Conservation (phyloP, 2,888 invertebrate species). For the Pomacea canaliculata region DNA sequence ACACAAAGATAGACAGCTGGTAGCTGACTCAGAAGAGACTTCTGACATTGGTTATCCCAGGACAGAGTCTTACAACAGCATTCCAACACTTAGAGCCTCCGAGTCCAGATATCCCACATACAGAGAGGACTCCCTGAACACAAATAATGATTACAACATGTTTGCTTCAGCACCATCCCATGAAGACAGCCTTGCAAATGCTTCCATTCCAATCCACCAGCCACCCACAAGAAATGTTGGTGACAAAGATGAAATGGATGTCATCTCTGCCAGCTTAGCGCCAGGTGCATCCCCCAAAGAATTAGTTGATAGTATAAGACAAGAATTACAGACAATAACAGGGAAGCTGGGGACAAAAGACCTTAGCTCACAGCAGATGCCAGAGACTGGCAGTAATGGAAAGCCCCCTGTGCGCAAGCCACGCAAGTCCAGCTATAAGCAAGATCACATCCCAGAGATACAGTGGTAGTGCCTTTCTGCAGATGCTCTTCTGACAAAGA, state of each 20-base stretch:
- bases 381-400: background rate
- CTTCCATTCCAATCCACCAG: slow-evolving; percentile 2
- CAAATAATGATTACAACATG: background rate
- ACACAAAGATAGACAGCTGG: background rate
- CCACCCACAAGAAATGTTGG: slow-evolving; percentile 21
- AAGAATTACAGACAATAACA: slow-evolving; percentile 29
- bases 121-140: background rate
- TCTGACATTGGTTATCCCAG: background rate
- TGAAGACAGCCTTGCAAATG: background rate
- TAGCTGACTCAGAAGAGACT: background rate
- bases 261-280: slow-evolving; percentile 19
- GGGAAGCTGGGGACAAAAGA: slow-evolving; percentile 9
- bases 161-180: background rate
- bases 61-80: slow-evolving; percentile 6
- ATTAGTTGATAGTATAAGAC: slow-evolving; percentile 31
- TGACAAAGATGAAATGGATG: slow-evolving; percentile 27
- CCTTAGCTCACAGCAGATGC: background rate
- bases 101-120: too few species aligned
- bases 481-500: too few species aligned
- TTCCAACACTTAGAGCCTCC: background rate
- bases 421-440: slow-evolving; percentile 10
- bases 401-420: slow-evolving; percentile 11
- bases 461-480: too few species aligned
- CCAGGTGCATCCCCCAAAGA: slow-evolving; percentile 33
- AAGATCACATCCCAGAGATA: too few species aligned